Percentiles rank a stretch among this genome's conserved stretches.
These are phyloP conservation scores for Pogonocichla stellata DNA, from an alignment of 2,113 vertebrate species.

Conservation along the genomic window DNA sequence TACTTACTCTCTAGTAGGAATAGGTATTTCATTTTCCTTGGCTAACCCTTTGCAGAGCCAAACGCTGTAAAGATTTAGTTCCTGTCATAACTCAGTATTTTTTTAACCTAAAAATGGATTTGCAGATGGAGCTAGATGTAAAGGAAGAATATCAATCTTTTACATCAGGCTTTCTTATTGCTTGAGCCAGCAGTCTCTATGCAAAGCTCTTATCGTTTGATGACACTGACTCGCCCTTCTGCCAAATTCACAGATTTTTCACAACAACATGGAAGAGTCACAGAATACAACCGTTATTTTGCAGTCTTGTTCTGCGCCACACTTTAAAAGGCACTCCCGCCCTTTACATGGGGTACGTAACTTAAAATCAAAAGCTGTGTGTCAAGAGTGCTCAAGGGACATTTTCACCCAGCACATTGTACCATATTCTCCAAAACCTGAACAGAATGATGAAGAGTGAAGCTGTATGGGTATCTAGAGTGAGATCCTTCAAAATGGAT, in stretches of 20 bases:
- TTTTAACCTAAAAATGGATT: not conserved
- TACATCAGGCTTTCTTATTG: not conserved
- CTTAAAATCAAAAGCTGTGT: not conserved
- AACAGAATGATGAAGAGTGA: not conserved
- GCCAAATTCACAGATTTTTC: not conserved
- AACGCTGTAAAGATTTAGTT: not conserved
- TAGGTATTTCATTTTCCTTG: not conserved
- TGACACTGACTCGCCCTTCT: not conserved
- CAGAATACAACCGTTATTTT: not conserved
- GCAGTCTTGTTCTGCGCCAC: not conserved
- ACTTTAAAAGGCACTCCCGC: not conserved
- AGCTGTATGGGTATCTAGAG: not conserved
- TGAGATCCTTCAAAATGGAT: not conserved
- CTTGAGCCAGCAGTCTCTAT: constrained; percentile 1
- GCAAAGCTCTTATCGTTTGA: not conserved
- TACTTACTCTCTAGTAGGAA: not conserved
- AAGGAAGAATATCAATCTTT: not conserved
- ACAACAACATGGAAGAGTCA: not conserved
- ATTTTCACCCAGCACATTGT: not conserved
- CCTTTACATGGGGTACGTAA: not conserved
- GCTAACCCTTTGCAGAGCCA: not conserved
- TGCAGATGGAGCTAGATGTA: not conserved
- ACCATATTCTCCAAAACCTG: not conserved
- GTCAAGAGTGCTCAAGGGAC: not conserved
- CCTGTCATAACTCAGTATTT: not conserved